Evolutionary conservation across 2,113 vertebrate genomes (phyloP), one percentile per base, ranked within the genome.

Genomic region (Melospiza melodia): DNA sequence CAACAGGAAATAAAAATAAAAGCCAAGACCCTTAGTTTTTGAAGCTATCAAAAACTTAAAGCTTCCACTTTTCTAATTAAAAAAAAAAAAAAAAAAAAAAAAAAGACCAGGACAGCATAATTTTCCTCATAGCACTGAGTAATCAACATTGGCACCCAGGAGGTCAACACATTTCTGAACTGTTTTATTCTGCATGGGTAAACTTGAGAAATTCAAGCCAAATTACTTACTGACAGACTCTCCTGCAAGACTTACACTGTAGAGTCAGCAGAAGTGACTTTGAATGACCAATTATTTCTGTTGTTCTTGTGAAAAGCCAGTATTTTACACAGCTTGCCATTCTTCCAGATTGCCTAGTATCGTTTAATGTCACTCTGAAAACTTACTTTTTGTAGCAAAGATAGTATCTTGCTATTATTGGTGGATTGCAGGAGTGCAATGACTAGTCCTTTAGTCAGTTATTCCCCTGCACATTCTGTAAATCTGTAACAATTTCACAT

Each of bases 401-500:
- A 15, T 44, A 44, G 27, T 49, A 67, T 13, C 67, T 95, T 93
- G 74, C 87, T 75, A 55, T 65, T 94, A 75, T 12, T 44, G 20
- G 35, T 66, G 61, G 51, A 88, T 91, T 75, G 43, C 20, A 63
- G 51, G 49, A 65, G 39, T 15, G 2, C 65, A 69, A 51, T 33
- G 33, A 95, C 75, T 93, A 77, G 87, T 95, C 77, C 81, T 93
- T 94, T 62, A 87, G 82, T 69, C 84, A 93, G 82, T 90, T 43
- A 51, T 90, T 93, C 81, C 67, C 86, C 79, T 86, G 74, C 62
- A 96, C 89, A 88, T 94, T 84, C 67, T 95, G 94, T 83, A 95
- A 87, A 91, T 54, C 54, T 62, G 27, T 95, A 95, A 82, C 79
- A 61, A 79, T 97, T 95, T 96, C 86, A 87, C 58, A 92, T 96